These are phyloP conservation scores for Maconellicoccus hirsutus DNA, from an alignment of 1,140 invertebrate species.

Conservation along the genomic window DNA sequence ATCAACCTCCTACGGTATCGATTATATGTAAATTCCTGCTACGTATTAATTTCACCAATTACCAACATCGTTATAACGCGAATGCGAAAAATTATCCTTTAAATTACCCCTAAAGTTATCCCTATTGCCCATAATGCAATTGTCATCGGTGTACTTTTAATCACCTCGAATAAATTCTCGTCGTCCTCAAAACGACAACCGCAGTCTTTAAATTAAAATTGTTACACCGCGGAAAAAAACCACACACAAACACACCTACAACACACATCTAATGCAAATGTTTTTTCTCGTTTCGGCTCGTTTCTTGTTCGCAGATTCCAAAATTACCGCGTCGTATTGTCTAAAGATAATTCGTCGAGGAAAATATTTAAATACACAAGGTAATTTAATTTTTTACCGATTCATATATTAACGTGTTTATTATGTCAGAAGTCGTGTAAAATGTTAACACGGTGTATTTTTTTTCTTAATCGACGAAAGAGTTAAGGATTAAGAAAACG, in stretches of 20 bases:
- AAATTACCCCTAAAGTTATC: no score
- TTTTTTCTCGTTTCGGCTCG: background rate
- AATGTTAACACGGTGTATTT: conserved; percentile 2
- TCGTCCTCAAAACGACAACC: background rate
- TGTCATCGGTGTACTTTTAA: no score
- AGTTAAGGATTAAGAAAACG: background rate
- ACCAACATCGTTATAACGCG: no score
- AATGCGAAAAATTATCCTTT: no score
- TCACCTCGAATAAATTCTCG: background rate
- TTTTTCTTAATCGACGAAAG: background rate
- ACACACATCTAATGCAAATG: background rate
- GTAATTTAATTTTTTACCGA: background rate
- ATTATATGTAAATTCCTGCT: no score
- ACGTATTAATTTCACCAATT: no score
- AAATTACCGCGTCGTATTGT: background rate
- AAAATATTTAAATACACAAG: conserved; percentile 1
- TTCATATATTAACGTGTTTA: background rate
- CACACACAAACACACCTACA: background rate
- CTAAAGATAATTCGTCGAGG: background rate
- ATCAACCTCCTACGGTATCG: no score
- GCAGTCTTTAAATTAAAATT: background rate
- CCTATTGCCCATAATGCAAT: no score
- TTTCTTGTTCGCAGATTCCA: background rate
- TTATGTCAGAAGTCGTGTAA: background rate
- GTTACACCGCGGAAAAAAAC: background rate